Conservation (phyloP, 2,797 vertebrate genomes). For the Merluccius polli region DNA sequence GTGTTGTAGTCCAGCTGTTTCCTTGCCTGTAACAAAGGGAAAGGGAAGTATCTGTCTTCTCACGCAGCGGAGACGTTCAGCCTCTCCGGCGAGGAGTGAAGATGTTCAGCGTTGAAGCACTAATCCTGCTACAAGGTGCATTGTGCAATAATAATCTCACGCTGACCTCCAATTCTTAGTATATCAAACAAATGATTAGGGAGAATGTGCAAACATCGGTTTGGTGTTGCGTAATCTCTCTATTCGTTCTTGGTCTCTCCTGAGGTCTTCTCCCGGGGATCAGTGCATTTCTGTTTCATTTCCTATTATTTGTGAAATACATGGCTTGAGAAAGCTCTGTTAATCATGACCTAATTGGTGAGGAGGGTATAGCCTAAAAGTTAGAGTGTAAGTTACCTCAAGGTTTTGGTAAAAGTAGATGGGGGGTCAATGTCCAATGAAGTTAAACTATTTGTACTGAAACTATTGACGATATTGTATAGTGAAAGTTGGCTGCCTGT, state of each 20-base stretch:
- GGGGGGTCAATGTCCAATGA: no score
- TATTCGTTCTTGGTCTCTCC: no score
- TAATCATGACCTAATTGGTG: background rate
- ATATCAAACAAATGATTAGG: background rate
- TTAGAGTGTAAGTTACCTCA: background rate
- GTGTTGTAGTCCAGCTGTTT: no score
- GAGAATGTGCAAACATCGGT: background rate
- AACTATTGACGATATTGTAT: no score
- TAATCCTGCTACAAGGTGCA: background rate
- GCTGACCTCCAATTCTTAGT: background rate
- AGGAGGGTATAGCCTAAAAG: background rate
- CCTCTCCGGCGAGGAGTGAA: background rate
- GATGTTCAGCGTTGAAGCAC: background rate
- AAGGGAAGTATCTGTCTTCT: background rate
- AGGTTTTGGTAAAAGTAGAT: background rate
- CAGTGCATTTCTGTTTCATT: background rate
- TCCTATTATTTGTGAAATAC: background rate
- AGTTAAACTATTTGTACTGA: no score
- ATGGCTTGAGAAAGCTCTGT: background rate
- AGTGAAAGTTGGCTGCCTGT: no score
- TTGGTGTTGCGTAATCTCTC: background rate
- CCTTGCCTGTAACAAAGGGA: background rate
- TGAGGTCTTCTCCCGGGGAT: background rate
- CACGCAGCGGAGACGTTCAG: background rate
- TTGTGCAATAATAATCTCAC: background rate